A percentile compares a stretch with the other conserved stretches of the same genome.
Conservation (phyloP, 1,140 invertebrate genomes). For the Phenacoccus solenopsis region DNA sequence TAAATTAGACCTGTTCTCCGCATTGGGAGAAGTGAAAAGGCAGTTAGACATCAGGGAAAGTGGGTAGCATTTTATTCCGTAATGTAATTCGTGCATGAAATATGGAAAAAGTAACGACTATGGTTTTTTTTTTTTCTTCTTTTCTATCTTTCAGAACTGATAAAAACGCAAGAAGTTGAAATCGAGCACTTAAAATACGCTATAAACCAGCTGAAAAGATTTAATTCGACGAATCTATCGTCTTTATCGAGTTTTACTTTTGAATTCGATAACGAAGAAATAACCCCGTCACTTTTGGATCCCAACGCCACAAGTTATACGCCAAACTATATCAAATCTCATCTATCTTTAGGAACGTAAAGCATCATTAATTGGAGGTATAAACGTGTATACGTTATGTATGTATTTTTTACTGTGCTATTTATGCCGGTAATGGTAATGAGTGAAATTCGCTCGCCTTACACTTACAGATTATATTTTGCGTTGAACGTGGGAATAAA, state of each 20-base stretch:
- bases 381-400: too few relatives aligned
- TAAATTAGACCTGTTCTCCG: conserved; percentile 92
- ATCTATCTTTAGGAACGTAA: not conserved
- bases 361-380: too few relatives aligned
- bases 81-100: not conserved
- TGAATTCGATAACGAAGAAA: conserved; percentile 29
- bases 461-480: too few relatives aligned
- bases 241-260: conserved; percentile 58
- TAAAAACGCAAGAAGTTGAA: conserved; percentile 74
- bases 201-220: conserved; percentile 53
- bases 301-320: conserved; percentile 86
- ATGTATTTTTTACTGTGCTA: too few relatives aligned
- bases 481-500: too few relatives aligned
- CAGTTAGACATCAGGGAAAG: conserved; percentile 85
- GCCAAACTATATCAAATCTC: conserved; percentile 43
- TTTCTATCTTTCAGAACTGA: conserved; percentile 44
- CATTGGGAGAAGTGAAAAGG: conserved; percentile 84
- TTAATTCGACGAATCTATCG: conserved; percentile 57
- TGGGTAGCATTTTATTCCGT: conserved; percentile 38
- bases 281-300: conserved; percentile 55
- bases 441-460: too few relatives aligned
- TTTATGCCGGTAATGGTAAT: too few relatives aligned
- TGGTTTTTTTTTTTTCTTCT: conserved; percentile 17
- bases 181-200: conserved; percentile 79
- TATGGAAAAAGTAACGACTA: not conserved